Evolutionary conservation across 1,140 invertebrate genomes (phyloP).

Genomic region (Zelostemma sp.): DNA sequence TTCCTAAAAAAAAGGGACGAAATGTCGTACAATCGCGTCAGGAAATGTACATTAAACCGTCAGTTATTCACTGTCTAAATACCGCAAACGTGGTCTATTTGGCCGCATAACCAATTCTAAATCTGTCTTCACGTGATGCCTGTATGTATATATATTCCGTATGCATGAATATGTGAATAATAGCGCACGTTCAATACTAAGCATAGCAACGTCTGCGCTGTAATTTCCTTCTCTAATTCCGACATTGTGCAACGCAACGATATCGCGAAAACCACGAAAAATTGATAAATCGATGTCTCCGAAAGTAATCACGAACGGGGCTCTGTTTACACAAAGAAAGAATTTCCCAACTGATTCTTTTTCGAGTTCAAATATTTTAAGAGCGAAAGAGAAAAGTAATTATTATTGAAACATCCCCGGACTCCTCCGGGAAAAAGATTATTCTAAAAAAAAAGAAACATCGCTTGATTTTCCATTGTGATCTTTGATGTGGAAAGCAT

Average conservation of each 20-base stretch:
- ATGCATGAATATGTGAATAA: conserved; percentile 26
- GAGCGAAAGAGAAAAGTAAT: too few relatives aligned
- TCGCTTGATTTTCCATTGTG: too few relatives aligned
- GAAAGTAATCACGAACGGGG: too few relatives aligned
- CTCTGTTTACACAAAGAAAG: too few relatives aligned
- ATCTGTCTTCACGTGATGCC: conserved; percentile 10
- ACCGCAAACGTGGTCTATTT: conserved; percentile 14
- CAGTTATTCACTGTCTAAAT: conserved; percentile 12
- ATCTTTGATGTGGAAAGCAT: too few relatives aligned
- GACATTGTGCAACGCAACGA: neutral
- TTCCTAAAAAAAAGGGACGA: neutral
- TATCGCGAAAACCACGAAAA: conserved; percentile 1
- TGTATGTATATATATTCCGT: conserved; percentile 22
- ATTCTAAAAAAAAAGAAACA: too few relatives aligned
- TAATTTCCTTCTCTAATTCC: conserved; percentile 8
- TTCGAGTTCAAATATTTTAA: too few relatives aligned
- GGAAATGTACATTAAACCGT: conserved; percentile 6
- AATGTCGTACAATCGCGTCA: neutral
- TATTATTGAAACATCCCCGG: too few relatives aligned
- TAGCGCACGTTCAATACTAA: conserved; percentile 26
- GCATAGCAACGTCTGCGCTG: conserved; percentile 15
- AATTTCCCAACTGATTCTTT: too few relatives aligned
- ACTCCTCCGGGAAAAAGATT: too few relatives aligned
- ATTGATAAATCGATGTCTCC: too few relatives aligned
- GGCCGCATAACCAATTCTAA: conserved; percentile 20